These are phyloP conservation scores for Thalassarche chlororhynchos DNA, from an alignment of 2,113 vertebrate genomes.

Conservation along the genomic window DNA sequence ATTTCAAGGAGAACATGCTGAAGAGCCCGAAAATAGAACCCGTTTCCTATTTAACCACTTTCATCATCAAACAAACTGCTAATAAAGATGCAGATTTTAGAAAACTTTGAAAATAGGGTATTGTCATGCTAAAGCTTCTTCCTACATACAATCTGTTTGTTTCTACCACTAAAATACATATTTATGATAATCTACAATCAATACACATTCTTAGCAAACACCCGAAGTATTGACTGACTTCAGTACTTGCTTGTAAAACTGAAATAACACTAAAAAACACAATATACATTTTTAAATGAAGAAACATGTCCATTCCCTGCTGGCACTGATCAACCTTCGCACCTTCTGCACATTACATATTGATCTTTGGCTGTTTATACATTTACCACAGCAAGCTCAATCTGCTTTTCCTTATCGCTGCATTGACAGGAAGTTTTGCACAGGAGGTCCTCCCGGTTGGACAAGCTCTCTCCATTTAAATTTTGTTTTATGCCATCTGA, in stretches of 20 bases:
- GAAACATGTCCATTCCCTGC: neutral
- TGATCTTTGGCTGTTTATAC: neutral
- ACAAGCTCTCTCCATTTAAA: neutral
- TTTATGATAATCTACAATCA: neutral
- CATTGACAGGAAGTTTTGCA: neutral
- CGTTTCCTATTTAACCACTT: neutral
- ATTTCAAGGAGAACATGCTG: neutral
- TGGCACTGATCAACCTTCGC: neutral
- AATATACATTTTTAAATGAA: neutral
- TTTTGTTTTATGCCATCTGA: neutral
- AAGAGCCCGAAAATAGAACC: neutral
- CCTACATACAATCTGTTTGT: neutral
- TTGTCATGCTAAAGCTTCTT: neutral
- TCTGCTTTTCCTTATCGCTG: neutral
- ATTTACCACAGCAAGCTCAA: neutral
- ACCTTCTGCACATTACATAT: neutral
- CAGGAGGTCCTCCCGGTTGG: neutral
- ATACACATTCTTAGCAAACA: rapidly evolving
- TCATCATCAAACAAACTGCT: neutral
- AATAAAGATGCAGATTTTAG: neutral
- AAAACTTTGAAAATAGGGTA: neutral
- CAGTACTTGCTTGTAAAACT: neutral
- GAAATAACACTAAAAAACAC: neutral
- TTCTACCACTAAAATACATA: neutral
- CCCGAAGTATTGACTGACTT: neutral